Evolutionary conservation across 2,797 vertebrate genomes (phyloP).

Genomic region (Chaetodon trifasciatus): DNA sequence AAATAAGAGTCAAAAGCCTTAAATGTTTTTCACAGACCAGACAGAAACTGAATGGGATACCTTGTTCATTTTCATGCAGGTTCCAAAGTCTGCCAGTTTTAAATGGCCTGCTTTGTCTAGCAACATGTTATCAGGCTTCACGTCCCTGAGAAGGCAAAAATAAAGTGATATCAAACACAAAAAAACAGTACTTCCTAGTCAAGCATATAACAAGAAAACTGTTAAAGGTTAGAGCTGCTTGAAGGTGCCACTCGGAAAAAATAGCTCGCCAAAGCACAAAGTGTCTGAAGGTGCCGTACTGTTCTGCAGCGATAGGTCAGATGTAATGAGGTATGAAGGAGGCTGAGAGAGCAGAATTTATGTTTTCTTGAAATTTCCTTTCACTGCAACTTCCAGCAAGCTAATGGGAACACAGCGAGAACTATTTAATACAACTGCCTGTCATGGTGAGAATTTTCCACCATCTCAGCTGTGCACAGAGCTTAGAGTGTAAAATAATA

Average conservation of each 20-base stretch:
- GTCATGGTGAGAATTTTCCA: constrained; percentile 22
- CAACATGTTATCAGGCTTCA: constrained; percentile 99
- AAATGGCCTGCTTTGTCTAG: constrained; percentile 98
- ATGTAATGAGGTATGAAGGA: constrained; percentile 39
- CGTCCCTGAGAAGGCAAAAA: constrained; percentile 87
- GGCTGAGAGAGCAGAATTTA: constrained; percentile 27
- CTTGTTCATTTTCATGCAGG: constrained; percentile 99
- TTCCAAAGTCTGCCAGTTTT: constrained; percentile 99
- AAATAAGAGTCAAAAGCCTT: background rate
- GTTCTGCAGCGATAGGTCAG: constrained; percentile 18
- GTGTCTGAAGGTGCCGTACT: constrained; percentile 18
- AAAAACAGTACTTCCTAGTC: background rate
- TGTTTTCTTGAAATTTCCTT: constrained; percentile 24
- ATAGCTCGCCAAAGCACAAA: background rate
- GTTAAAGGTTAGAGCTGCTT: background rate
- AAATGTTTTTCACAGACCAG: background rate
- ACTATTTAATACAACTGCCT: background rate
- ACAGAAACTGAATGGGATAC: constrained; percentile 76
- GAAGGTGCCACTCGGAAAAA: background rate
- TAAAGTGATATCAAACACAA: constrained; percentile 27
- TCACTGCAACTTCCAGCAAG: constrained; percentile 20
- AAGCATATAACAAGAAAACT: constrained; percentile 11
- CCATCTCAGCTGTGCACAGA: constrained; percentile 5
- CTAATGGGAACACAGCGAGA: constrained; percentile 13
- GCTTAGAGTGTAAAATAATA: background rate